Percentiles rank a stretch among this genome's conserved stretches.
Evolutionary conservation across 1,140 invertebrate genomes (phyloP).

Genomic region (Trypoxylus dichotomus): DNA sequence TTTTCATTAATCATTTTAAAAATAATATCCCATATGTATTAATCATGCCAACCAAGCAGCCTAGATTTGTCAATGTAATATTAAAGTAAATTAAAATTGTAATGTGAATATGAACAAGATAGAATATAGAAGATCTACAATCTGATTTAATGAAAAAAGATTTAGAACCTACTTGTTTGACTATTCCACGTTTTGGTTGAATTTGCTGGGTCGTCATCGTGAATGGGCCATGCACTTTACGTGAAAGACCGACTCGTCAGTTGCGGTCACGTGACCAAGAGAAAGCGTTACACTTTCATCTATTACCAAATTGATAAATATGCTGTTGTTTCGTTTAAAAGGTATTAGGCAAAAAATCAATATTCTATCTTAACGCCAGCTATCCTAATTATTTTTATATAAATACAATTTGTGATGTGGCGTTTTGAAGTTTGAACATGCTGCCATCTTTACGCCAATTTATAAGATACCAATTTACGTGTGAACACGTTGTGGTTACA

Average conservation of each 20-base stretch:
- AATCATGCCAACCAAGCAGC: slow-evolving; percentile 41
- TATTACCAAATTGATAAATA: neutral
- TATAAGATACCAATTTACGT: no score
- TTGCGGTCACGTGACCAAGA: slow-evolving; percentile 17
- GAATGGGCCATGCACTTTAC: slow-evolving; percentile 49
- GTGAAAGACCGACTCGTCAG: slow-evolving; percentile 27
- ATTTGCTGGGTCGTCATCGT: slow-evolving; percentile 57
- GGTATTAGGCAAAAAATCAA: neutral
- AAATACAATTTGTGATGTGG: slow-evolving; percentile 23
- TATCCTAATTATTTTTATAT: slow-evolving; percentile 7
- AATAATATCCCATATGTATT: slow-evolving; percentile 32
- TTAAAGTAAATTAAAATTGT: neutral
- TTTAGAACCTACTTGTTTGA: slow-evolving; percentile 41
- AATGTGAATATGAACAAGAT: neutral
- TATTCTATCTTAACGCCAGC: neutral
- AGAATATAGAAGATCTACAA: slow-evolving; percentile 26
- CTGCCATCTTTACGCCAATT: neutral
- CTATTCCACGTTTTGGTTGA: slow-evolving; percentile 57
- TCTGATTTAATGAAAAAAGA: neutral
- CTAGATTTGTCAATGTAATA: neutral
- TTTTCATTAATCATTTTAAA: slow-evolving; percentile 30
- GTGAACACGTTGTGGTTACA: no score
- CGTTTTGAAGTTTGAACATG: neutral
- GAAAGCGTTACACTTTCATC: slow-evolving; percentile 27
- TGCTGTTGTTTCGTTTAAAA: neutral